Evolutionary conservation across 2,888 invertebrate species (phyloP), one percentile per base, ranked within the genome.

Genomic region (Miltochrista miniata): DNA sequence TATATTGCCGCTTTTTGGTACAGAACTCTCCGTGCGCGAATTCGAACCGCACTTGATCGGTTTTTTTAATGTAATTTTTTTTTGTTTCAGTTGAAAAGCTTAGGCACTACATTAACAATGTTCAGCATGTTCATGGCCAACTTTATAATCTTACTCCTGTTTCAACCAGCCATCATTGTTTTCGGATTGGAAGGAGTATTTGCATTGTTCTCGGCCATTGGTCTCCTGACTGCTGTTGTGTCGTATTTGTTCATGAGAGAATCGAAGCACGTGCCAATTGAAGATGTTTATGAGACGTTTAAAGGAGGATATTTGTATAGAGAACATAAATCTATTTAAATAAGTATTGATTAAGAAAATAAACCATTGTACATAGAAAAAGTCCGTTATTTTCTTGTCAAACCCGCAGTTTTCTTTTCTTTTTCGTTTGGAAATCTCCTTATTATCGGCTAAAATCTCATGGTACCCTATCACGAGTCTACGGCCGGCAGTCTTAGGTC

Each of bases 131-230:
- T 65, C 15, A 10, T 70, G 0, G 15, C 58, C 0, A 78, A 74
- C 59, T 81, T 81, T 42, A 10, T 56, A 0, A 44, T 78, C 0
- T 51, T 81, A 1, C 61, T 54, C 1, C 7, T 68, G 0, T 81
- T 73, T 41, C 48, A 52, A 12, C 71, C 75, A 0, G 44, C 57
- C 1, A 66, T 72, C 0, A 56, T 62, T 0, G n/a, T 49, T 1
- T 2, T 89, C 0, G 87, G 87, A 0, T 64, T 76, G 1, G 76
- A 81, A 29, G 79, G 79, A 1, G 76, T 79, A 2, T 88, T 87
- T 60, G 73, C 82, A 45, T 11, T 79, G 7, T 87, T 82, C 49
- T 62, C 80, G 1, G 14, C 51, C 1, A 67, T 79, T 0, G 70
- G 79, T 18, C 48, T 68, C 0, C 1, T 71, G 0, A 59, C 76